These are phyloP conservation scores for Catocala sponsa DNA, from an alignment of 2,888 invertebrate genomes.

Conservation along the genomic window DNA sequence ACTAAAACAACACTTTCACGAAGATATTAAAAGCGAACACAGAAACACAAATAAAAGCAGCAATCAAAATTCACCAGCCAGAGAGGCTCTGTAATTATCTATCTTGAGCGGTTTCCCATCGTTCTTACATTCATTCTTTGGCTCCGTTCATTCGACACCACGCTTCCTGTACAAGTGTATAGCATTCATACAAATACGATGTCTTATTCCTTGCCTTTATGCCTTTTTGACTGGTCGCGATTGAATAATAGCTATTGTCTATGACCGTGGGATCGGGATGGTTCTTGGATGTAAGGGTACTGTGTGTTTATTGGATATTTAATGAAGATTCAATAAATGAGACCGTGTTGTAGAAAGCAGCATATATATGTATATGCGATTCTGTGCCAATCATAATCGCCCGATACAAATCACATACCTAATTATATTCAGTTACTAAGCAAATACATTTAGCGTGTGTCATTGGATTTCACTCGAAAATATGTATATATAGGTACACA, in stretches of 20 bases:
- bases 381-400: too few species aligned
- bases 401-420: too few species aligned
- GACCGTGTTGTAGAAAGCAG: too few species aligned
- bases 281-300: slow-evolving; percentile 45
- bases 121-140: slow-evolving; percentile 15
- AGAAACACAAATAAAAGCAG: slow-evolving; percentile 13
- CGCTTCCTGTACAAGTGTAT: slow-evolving; percentile 85
- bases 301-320: slow-evolving; percentile 2
- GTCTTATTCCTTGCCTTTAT: slow-evolving; percentile 80
- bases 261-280: slow-evolving; percentile 70
- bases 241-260: slow-evolving; percentile 80
- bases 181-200: slow-evolving; percentile 61
- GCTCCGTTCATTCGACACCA: slow-evolving; percentile 78
- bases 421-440: too few species aligned
- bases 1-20: too few species aligned
- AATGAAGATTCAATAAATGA: slow-evolving; percentile 23
- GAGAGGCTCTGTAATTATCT: slow-evolving; percentile 56
- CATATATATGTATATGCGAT: too few species aligned
- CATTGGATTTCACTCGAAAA: too few species aligned
- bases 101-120: slow-evolving; percentile 47
- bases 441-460: too few species aligned
- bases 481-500: too few species aligned
- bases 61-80: slow-evolving; percentile 28
- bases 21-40: not conserved
- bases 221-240: slow-evolving; percentile 83